phyloP scores from a whole-genome alignment of 2,888 invertebrate genomes.

The Theretra japonica region DNA sequence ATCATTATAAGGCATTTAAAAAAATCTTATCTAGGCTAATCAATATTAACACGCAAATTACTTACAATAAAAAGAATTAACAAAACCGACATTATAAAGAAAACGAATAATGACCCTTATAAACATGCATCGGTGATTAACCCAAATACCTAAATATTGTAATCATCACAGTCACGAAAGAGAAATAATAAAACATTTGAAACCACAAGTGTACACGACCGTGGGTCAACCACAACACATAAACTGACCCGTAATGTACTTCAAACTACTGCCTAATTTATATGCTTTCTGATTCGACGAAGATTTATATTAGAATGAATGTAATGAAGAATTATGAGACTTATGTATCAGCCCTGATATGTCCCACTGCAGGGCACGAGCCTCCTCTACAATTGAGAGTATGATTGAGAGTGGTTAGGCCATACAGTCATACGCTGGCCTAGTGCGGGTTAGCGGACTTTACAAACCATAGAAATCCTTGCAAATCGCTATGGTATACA shows the following conservation, averaged over 20 bases:
- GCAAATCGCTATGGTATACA: too few species aligned
- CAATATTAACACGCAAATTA: too few species aligned
- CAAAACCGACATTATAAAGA: neutral
- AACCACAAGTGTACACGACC: neutral
- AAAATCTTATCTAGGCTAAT: too few species aligned
- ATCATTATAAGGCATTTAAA: too few species aligned
- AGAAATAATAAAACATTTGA: neutral
- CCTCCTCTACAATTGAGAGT: too few species aligned
- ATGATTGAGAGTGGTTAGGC: too few species aligned
- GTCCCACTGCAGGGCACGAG: too few species aligned
- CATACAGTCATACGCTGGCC: too few species aligned
- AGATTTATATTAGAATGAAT: neutral
- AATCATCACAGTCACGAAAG: conserved; percentile 20
- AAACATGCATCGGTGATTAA: conserved; percentile 6
- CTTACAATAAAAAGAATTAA: neutral
- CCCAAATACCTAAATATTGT: conserved; percentile 14
- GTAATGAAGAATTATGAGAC: neutral
- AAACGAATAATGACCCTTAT: conserved; percentile 12
- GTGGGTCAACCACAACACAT: neutral
- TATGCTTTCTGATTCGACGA: neutral
- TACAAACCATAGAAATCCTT: too few species aligned
- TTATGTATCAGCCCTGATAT: too few species aligned
- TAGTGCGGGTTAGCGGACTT: too few species aligned
- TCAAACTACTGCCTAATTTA: neutral
- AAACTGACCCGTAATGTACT: neutral